Conservation (phyloP, 2,797 vertebrate species). For the Acanthis flammea region DNA sequence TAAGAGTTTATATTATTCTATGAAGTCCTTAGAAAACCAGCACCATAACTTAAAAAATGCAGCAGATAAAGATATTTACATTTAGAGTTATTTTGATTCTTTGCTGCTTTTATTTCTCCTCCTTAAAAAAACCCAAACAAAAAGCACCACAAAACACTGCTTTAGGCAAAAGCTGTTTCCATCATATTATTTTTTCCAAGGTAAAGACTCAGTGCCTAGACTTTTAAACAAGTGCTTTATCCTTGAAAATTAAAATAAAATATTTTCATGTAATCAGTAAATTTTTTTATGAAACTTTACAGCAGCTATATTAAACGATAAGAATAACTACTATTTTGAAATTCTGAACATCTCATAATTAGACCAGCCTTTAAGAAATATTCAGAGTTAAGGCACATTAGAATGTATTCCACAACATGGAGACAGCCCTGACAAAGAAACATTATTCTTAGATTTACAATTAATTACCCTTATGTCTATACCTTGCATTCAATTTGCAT, state of each 20-base stretch:
- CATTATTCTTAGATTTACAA: slow-evolving; percentile 94
- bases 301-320: slow-evolving; percentile 73
- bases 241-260: slow-evolving; percentile 63
- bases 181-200: neutral
- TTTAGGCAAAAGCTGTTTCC: neutral
- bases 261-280: slow-evolving; percentile 68
- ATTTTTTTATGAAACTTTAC: slow-evolving; percentile 65
- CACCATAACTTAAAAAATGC: neutral
- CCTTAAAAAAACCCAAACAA: neutral
- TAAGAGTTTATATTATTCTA: neutral
- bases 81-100: neutral
- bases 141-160: neutral
- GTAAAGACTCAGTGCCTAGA: neutral
- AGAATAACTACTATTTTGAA: slow-evolving; percentile 80
- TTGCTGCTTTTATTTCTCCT: neutral
- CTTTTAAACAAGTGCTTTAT: slow-evolving; percentile 51
- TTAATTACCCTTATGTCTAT: slow-evolving; percentile 97
- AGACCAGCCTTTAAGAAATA: slow-evolving; percentile 89
- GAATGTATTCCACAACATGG: slow-evolving; percentile 91
- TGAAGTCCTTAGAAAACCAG: neutral
- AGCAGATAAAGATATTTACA: neutral
- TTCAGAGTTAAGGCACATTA: slow-evolving; percentile 91
- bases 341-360: slow-evolving; percentile 87
- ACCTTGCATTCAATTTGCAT: slow-evolving; percentile 96
- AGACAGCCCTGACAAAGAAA: slow-evolving; percentile 96